Percentiles rank a stretch among this genome's conserved stretches.
These are phyloP conservation scores for Orthonevra nobilis DNA, from an alignment of 2,888 invertebrate species.

Conservation along the genomic window DNA sequence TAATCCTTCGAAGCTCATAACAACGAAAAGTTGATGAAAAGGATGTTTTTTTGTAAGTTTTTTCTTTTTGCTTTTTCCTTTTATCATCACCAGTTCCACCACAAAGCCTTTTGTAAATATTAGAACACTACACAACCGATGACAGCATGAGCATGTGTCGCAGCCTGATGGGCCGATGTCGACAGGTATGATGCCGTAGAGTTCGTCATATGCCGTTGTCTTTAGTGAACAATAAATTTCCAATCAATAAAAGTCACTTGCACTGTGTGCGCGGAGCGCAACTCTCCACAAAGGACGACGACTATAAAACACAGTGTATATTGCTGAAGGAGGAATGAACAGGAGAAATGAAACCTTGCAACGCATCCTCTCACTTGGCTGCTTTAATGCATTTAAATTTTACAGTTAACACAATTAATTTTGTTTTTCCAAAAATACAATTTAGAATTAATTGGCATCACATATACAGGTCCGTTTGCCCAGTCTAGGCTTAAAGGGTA, in stretches of 20 bases:
- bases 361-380: constrained; percentile 60
- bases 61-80: too few species aligned
- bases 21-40: constrained; percentile 57
- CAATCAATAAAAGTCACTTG: constrained; percentile 68
- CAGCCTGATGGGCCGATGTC: constrained; percentile 32
- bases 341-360: constrained; percentile 21
- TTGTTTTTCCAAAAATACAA: neutral
- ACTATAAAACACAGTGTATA: constrained; percentile 8
- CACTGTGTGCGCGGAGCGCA: constrained; percentile 23
- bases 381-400: constrained; percentile 66
- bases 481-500: constrained; percentile 80
- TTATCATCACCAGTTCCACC: constrained; percentile 29
- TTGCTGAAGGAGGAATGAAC: constrained; percentile 2
- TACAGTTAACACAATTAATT: constrained; percentile 45
- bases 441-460: constrained; percentile 58
- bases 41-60: constrained; percentile 36
- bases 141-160: constrained; percentile 54
- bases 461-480: constrained; percentile 76
- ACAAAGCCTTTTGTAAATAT: constrained; percentile 68
- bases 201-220: constrained; percentile 54
- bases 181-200: constrained; percentile 48
- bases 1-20: constrained; percentile 33
- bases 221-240: constrained; percentile 56
- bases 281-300: constrained; percentile 32
- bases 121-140: constrained; percentile 53